Base-by-base conservation (phyloP, 2,113 vertebrate species). In the Seriola aureovittata region DNA sequence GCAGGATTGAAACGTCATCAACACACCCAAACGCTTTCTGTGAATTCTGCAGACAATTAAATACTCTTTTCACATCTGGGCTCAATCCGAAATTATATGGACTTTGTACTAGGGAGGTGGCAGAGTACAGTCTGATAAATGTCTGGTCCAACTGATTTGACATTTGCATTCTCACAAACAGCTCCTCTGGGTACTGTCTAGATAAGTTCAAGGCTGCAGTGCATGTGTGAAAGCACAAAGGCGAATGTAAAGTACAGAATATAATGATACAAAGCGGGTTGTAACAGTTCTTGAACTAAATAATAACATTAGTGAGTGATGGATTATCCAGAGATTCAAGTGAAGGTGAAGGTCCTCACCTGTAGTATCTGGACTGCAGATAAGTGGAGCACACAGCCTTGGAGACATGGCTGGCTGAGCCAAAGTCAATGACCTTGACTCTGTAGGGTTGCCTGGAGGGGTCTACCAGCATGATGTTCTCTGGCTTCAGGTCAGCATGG, bases 401-500 rank as follows among this genome's bases (percentile, higher is more conserved):
- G 93, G 98, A 99, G 71, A 98, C 97, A 3, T 99, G 97, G 94
- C 97, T 99, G 93, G 98, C 98, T 48, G 98, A 99, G 84, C 98
- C 98, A 79, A 99, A 99, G 93, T 99, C 98, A 68, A 99, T 99
- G 72, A 99, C 98, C 94, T 99, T 99, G 83, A 99, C 98, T 89
- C 97, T 95, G 93, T 98, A 99, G 50, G 98, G 98, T 94, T 99
- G 98, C 78, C 97, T 96, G 87, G 96, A 88, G n/a, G 98, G 98
- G 94, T 99, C 98, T 91, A 99, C 97, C 95, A 99, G 95, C 98
- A 99, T 99, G 95, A 99, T 99, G 94, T 99, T 99, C 94, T 99
- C 98, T 34, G 98, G 98, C 93, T 99, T 99, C 93, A 99, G 97
- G 96, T 99, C 98, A 69, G 98, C 98, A 55, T 99, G 98, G 91